Percentiles rank a stretch among this genome's conserved stretches.
These are phyloP conservation scores for Apamea epomidion DNA, from an alignment of 2,888 invertebrate genomes.

Conservation along the genomic window DNA sequence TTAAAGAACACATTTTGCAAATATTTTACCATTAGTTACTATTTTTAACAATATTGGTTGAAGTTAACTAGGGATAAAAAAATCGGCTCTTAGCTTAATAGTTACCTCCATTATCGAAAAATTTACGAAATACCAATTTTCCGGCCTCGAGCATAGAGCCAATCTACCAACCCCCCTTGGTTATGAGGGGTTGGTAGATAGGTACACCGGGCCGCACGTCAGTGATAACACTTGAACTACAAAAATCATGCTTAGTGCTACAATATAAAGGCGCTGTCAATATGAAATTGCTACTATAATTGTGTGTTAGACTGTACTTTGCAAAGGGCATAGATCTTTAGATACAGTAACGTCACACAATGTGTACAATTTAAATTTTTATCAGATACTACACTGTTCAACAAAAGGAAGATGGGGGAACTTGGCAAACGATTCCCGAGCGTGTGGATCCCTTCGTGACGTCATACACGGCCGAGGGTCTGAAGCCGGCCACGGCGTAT, in stretches of 20 bases:
- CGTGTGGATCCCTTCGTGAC: conserved; percentile 96
- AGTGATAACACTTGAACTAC: too few species aligned
- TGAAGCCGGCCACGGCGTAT: conserved; percentile 97
- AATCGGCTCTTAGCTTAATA: background rate
- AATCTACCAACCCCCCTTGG: background rate
- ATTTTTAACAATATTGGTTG: too few species aligned
- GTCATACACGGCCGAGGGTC: conserved; percentile 95
- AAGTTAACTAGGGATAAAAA: too few species aligned
- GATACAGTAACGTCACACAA: background rate
- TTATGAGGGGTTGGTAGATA: too few species aligned
- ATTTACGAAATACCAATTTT: background rate
- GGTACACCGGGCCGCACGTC: background rate
- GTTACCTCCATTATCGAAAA: background rate
- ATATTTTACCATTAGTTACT: too few species aligned
- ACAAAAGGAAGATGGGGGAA: conserved; percentile 95
- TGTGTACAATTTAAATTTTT: background rate
- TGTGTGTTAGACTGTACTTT: background rate
- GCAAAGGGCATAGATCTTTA: background rate
- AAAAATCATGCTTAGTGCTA: background rate
- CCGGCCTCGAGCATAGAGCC: background rate
- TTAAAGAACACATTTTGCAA: too few species aligned
- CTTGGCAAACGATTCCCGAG: conserved; percentile 96
- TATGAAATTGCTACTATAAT: background rate
- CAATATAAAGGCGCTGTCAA: too few species aligned
- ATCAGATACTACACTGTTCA: conserved; percentile 97